A percentile compares a stretch with the other conserved stretches of the same genome.
phyloP scores from a whole-genome alignment of 2,888 invertebrate genomes.

The Ochropleura leucogaster region DNA sequence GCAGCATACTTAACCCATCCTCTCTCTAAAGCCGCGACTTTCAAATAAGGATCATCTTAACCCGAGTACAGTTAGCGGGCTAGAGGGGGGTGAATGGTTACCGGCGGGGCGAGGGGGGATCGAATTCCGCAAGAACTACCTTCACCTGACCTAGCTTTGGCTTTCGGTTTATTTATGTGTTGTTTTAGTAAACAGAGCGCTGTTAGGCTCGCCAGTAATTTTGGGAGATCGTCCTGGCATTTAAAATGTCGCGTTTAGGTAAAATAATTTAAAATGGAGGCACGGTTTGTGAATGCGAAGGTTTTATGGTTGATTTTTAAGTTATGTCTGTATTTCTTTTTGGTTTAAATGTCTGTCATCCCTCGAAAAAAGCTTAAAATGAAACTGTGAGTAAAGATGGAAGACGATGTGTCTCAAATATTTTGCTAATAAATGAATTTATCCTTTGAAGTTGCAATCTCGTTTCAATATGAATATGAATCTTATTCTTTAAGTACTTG shows the following conservation, averaged over 20 bases:
- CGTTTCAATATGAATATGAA: too few relatives aligned
- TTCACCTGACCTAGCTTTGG: constrained; percentile 83
- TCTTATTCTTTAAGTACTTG: too few relatives aligned
- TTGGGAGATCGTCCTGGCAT: constrained; percentile 44
- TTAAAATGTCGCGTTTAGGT: constrained; percentile 26
- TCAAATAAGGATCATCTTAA: constrained; percentile 66
- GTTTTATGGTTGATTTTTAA: neutral
- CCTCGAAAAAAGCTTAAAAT: neutral
- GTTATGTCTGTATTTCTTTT: neutral
- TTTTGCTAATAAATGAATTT: neutral
- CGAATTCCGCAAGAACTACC: constrained; percentile 82
- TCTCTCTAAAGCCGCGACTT: constrained; percentile 58
- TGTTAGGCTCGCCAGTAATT: constrained; percentile 58
- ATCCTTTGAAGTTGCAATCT: neutral
- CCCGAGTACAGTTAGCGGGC: constrained; percentile 61
- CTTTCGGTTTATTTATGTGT: constrained; percentile 73
- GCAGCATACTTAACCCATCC: constrained; percentile 52
- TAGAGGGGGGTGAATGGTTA: constrained; percentile 63
- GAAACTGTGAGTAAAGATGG: neutral
- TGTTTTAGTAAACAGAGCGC: constrained; percentile 67
- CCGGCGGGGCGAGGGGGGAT: constrained; percentile 68
- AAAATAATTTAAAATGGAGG: constrained; percentile 9
- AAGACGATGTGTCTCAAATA: neutral
- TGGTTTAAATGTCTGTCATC: neutral
- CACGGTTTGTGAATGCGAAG: neutral